Evolutionary conservation across 2,113 vertebrate species (phyloP), one percentile per base, ranked within the genome.

Genomic region (Neomonachus schauinslandi): DNA sequence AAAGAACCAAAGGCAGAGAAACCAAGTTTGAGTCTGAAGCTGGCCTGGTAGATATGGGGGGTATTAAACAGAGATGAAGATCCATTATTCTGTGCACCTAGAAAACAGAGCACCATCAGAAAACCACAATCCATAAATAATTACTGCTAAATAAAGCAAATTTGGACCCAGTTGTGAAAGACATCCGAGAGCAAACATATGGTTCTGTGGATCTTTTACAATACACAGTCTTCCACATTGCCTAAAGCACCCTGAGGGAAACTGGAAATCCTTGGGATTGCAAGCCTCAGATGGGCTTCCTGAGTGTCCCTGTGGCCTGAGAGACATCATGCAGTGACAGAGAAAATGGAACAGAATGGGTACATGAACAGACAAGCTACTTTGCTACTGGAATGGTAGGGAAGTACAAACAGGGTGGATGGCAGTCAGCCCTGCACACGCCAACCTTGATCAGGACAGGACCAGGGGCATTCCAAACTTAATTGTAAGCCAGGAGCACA

Each of bases 111-210:
- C 7, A n/a, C n/a, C 26, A 72, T 63, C 51, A 22, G 80, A 80
- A 83, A 91, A 91, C n/a, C 16, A 80, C 7, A 46, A 4, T 15
- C 8, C 16, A 16, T 19, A 72, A 72, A 51, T 36, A 24, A 91
- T 61, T 63, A 85, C 80, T 81, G 55, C 81, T 86, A 71, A 63
- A 33, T n/a, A n/a, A 86, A 65, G 46, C 63, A 42, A 81, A 86
- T 57, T 15, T 91, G 55, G 63, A n/a, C 9, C 28, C n/a, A 55
- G 3, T 36, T 46, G 80, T 86, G n/a, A 84, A 61, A 92, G 51
- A 79, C 59, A 55, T 63, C 4, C 18, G 53, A 96, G 51, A 31
- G 46, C n/a, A 31, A 71, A 86, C 1, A 7, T 28, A 57, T 31
- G 10, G n/a, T 22, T 36, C 80, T 74, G 2, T 81, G 55, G 55